Percentiles rank a stretch among this genome's conserved stretches.
phyloP scores from a whole-genome alignment of 2,797 vertebrate genomes.

The Clarias laeviceps region DNA sequence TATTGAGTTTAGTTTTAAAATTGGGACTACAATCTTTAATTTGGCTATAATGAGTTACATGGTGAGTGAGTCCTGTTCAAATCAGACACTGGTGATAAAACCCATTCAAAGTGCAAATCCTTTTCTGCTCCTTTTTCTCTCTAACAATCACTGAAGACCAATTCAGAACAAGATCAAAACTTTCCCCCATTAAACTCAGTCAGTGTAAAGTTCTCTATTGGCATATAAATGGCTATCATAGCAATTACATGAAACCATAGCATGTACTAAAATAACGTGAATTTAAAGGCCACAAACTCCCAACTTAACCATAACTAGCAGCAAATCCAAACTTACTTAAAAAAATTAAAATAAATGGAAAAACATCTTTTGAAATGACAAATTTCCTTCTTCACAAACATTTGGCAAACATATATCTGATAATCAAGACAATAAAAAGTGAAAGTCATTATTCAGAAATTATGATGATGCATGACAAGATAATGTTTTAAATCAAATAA shows the following conservation, averaged over 20 bases:
- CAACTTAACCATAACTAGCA: slow-evolving; percentile 42
- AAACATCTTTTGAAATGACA: not conserved
- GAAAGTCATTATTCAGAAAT: not conserved
- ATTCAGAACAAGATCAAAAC: slow-evolving; percentile 22
- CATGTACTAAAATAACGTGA: not conserved
- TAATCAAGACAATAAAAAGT: not conserved
- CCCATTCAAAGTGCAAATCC: slow-evolving; percentile 57
- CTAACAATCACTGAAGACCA: slow-evolving; percentile 2
- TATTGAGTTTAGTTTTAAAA: slow-evolving; percentile 54
- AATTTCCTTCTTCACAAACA: not conserved
- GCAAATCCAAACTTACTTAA: slow-evolving; percentile 24
- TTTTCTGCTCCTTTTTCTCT: slow-evolving; percentile 36
- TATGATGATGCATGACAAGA: not conserved
- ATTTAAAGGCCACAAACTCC: slow-evolving; percentile 29
- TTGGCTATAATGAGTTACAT: slow-evolving; percentile 57
- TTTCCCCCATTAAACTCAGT: not conserved
- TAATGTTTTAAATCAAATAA: not conserved
- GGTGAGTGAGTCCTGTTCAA: slow-evolving; percentile 53
- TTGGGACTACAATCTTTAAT: slow-evolving; percentile 58
- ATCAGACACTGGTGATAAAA: slow-evolving; percentile 46
- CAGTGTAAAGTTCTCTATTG: slow-evolving; percentile 5
- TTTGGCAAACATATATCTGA: not conserved
- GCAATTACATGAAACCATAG: slow-evolving; percentile 2
- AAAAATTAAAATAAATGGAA: not conserved
- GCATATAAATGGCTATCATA: not conserved